These are phyloP conservation scores for Lasius platythorax DNA, from an alignment of 2,888 invertebrate genomes.

Conservation along the genomic window DNA sequence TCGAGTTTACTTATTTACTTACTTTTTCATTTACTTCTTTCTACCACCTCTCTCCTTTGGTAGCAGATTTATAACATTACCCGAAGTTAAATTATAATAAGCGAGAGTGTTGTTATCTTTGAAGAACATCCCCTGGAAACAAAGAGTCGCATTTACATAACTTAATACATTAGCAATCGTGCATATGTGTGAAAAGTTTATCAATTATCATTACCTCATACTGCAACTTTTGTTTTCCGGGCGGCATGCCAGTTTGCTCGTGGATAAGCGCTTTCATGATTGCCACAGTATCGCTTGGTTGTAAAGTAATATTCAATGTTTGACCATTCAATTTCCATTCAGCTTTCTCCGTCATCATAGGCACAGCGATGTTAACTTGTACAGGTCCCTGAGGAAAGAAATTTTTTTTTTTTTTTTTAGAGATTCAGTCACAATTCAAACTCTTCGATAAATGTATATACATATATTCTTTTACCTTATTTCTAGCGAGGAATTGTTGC, in stretches of 20 bases:
- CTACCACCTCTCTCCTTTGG: conserved; percentile 99
- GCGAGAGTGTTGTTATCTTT: conserved; percentile 98
- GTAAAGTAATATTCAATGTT: conserved; percentile 91
- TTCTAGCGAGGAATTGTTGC: conserved; percentile 91
- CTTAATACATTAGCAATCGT: neutral
- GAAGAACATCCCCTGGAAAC: conserved; percentile 96
- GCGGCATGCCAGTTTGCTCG: conserved; percentile 96
- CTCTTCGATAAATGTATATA: neutral
- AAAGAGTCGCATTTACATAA: conserved; percentile 32
- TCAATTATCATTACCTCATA: conserved; percentile 90
- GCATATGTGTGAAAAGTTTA: neutral
- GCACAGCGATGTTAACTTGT: conserved; percentile 93
- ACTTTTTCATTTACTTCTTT: conserved; percentile 91
- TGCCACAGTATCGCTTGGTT: conserved; percentile 92
- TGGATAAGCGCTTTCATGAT: conserved; percentile 95
- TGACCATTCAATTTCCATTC: conserved; percentile 99
- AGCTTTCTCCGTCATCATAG: conserved; percentile 94
- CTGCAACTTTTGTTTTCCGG: conserved; percentile 98
- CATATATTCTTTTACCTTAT: conserved; percentile 86
- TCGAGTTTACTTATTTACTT: neutral
- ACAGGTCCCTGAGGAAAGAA: conserved; percentile 89
- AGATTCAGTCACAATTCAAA: neutral
- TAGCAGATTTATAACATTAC: conserved; percentile 94
- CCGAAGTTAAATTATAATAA: conserved; percentile 97
- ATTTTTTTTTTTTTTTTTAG: neutral